A percentile compares a stretch with the other conserved stretches of the same genome.
Evolutionary conservation across 2,888 invertebrate species (phyloP).

Genomic region (Bursaphelenchus okinawaensis): DNA sequence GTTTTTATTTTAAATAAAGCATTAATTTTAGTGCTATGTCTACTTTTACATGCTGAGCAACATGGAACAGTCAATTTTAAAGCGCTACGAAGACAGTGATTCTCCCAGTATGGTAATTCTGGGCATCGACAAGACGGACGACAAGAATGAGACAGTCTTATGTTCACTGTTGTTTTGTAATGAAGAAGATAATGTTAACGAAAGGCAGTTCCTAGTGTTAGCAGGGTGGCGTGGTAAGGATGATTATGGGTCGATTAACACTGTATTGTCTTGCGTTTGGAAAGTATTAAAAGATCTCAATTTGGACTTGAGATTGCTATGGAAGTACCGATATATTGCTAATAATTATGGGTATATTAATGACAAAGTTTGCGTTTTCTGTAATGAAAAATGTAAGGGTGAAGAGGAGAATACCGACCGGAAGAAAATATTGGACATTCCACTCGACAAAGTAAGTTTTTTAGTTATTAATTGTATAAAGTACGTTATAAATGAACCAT

Average conservation of each 20-base stretch:
- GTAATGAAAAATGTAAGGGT: background rate
- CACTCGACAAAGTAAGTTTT: background rate
- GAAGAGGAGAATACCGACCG: background rate
- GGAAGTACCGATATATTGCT: background rate
- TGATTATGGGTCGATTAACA: background rate
- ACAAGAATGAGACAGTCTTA: background rate
- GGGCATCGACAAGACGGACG: background rate
- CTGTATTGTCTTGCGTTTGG: background rate
- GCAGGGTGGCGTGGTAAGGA: background rate
- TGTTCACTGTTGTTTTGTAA: background rate
- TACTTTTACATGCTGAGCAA: background rate
- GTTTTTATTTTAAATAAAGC: background rate
- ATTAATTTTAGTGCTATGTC: background rate
- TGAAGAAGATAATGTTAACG: background rate
- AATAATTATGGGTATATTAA: background rate
- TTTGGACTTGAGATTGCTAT: background rate
- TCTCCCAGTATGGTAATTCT: background rate
- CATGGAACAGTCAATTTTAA: background rate
- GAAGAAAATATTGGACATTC: background rate
- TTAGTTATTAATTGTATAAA: too few species aligned
- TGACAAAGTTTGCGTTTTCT: background rate
- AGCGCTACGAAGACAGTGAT: background rate
- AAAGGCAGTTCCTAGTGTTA: background rate
- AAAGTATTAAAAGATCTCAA: background rate
- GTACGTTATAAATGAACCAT: too few species aligned